Percentiles rank a stretch among this genome's conserved stretches.
Evolutionary conservation across 2,113 vertebrate genomes (phyloP).

Genomic region (Chascanopsetta lugubris): DNA sequence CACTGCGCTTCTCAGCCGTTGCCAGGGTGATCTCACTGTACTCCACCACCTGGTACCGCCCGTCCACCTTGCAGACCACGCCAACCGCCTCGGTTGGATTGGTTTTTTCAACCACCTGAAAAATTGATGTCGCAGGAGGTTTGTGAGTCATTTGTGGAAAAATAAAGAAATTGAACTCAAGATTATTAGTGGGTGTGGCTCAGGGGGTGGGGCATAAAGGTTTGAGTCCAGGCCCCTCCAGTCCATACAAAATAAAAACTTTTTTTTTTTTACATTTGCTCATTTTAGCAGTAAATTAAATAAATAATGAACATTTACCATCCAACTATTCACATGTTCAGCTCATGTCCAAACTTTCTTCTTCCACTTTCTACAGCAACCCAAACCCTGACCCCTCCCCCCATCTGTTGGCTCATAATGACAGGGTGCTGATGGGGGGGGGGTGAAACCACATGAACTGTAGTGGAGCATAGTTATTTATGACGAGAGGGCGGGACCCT

Average conservation of each 20-base stretch:
- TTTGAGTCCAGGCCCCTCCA: too few relatives aligned
- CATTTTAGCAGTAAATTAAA: too few relatives aligned
- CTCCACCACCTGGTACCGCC: constrained; percentile 93
- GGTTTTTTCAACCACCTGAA: constrained; percentile 96
- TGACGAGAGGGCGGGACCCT: constrained; percentile 64
- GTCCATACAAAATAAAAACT: too few relatives aligned
- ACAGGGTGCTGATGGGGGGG: constrained; percentile 75
- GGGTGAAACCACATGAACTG: constrained; percentile 72
- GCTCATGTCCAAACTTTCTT: too few relatives aligned
- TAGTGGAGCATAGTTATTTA: constrained; percentile 62
- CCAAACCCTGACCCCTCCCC: constrained; percentile 42
- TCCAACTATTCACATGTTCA: background rate
- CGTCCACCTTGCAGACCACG: constrained; percentile 93
- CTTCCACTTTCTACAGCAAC: constrained; percentile 16
- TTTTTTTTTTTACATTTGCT: too few relatives aligned
- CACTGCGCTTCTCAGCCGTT: constrained; percentile 88
- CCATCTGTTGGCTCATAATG: constrained; percentile 74
- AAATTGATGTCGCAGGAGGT: constrained; percentile 2
- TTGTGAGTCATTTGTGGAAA: background rate
- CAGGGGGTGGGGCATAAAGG: too few relatives aligned
- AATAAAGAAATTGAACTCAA: too few relatives aligned
- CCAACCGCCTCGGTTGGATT: constrained; percentile 96
- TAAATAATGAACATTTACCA: background rate
- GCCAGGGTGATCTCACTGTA: constrained; percentile 96
- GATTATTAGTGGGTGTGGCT: too few relatives aligned